These are phyloP conservation scores for Bovichtus variegatus DNA, from an alignment of 2,797 vertebrate species.

Conservation along the genomic window DNA sequence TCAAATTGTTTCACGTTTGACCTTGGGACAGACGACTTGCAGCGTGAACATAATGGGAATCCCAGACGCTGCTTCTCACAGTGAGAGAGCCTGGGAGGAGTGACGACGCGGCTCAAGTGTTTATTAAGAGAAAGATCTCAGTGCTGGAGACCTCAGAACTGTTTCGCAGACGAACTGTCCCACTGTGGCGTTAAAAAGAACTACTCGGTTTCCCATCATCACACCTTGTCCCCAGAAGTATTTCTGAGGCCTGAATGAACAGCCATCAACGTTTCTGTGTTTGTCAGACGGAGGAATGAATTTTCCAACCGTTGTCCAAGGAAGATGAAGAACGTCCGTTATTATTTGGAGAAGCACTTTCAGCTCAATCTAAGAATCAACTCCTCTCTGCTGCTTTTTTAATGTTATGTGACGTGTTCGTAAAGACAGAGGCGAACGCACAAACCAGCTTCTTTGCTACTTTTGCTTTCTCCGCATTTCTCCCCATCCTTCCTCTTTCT, in stretches of 20 bases:
- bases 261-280: constrained; percentile 5
- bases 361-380: constrained; percentile 15
- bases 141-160: constrained; percentile 14
- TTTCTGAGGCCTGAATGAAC: not conserved
- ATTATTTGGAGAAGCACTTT: constrained; percentile 54
- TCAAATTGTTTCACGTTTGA: not conserved
- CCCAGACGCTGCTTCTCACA: constrained; percentile 8
- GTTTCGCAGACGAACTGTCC: constrained; percentile 9
- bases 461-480: not conserved
- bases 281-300: not conserved
- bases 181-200: constrained; percentile 22
- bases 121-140: not conserved
- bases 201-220: not conserved
- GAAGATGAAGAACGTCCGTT: not conserved
- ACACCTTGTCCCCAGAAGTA: not conserved
- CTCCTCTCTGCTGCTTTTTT: constrained; percentile 1
- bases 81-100: not conserved
- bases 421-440: not conserved
- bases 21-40: not conserved
- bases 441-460: constrained; percentile 13
- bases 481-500: not conserved
- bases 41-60: constrained; percentile 1
- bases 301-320: not conserved
- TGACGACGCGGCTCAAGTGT: not conserved
- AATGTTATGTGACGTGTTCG: constrained; percentile 3